Evolutionary conservation across 2,888 invertebrate species (phyloP).

Genomic region (Octonoba sinensis): DNA sequence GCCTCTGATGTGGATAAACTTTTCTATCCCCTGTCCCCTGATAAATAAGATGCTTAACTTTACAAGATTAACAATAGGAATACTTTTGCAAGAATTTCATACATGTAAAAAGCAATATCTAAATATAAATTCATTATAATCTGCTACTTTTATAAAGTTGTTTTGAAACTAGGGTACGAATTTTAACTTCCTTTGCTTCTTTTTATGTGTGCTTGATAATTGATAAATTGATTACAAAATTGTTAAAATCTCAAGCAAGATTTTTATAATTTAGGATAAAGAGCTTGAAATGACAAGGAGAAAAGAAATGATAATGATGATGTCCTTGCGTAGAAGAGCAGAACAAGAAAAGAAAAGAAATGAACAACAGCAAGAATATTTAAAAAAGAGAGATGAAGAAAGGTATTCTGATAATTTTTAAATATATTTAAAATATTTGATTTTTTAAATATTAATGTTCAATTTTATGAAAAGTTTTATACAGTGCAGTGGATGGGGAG

Average conservation of each 20-base stretch:
- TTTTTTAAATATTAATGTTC: slow-evolving; percentile 6
- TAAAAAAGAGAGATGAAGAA: slow-evolving; percentile 82
- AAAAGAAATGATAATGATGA: slow-evolving; percentile 90
- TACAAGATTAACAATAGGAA: no score
- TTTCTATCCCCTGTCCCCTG: no score
- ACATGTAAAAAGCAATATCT: no score
- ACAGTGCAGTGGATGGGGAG: no score
- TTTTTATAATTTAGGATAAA: slow-evolving; percentile 70
- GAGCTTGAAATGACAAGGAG: slow-evolving; percentile 93
- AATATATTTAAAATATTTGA: neutral
- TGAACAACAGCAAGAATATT: slow-evolving; percentile 85
- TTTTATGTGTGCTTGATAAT: no score
- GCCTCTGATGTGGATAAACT: no score
- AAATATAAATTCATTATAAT: no score
- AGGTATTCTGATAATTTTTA: slow-evolving; percentile 73
- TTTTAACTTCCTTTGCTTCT: no score
- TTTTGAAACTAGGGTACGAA: no score
- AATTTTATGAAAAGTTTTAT: neutral
- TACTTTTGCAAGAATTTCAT: no score
- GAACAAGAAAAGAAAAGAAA: slow-evolving; percentile 89
- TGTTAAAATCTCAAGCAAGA: neutral
- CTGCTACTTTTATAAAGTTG: no score
- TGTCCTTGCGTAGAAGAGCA: slow-evolving; percentile 89
- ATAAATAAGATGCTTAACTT: no score
- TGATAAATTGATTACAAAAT: neutral